phyloP scores from a whole-genome alignment of 1,140 invertebrate genomes.

The Heliconius congener region DNA sequence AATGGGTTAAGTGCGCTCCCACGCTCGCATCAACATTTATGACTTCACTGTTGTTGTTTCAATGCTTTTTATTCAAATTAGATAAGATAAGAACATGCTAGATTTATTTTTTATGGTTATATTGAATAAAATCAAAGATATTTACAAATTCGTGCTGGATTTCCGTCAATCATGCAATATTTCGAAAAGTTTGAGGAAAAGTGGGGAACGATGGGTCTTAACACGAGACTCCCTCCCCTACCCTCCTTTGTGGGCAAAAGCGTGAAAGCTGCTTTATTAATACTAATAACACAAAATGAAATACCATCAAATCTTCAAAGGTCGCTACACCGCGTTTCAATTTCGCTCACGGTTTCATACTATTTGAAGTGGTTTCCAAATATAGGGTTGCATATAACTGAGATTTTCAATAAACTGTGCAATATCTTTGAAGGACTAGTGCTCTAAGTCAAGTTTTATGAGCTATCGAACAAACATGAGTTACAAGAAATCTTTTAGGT shows the following conservation, averaged over 20 bases:
- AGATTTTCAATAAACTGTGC: conserved; percentile 39
- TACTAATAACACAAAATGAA: neutral
- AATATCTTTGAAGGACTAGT: conserved; percentile 41
- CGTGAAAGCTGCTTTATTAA: neutral
- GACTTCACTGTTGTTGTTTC: neutral
- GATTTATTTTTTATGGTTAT: neutral
- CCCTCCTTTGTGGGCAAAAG: no score
- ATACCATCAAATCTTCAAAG: neutral
- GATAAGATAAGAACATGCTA: neutral
- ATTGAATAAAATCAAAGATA: neutral
- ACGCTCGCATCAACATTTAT: neutral
- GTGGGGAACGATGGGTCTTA: no score
- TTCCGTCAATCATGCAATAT: no score
- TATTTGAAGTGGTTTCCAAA: conserved; percentile 40
- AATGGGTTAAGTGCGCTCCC: neutral
- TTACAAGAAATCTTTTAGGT: conserved; percentile 6
- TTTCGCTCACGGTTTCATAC: conserved; percentile 30
- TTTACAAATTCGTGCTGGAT: no score
- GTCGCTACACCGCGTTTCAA: conserved; percentile 30
- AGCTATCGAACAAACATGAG: conserved; percentile 31
- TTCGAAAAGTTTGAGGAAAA: no score
- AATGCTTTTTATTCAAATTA: neutral
- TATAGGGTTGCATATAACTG: conserved; percentile 40
- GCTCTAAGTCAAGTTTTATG: conserved; percentile 44
- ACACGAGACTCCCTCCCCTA: no score